Conservation (phyloP, 2,797 vertebrate species). For the Lagocephalus sceleratus region DNA sequence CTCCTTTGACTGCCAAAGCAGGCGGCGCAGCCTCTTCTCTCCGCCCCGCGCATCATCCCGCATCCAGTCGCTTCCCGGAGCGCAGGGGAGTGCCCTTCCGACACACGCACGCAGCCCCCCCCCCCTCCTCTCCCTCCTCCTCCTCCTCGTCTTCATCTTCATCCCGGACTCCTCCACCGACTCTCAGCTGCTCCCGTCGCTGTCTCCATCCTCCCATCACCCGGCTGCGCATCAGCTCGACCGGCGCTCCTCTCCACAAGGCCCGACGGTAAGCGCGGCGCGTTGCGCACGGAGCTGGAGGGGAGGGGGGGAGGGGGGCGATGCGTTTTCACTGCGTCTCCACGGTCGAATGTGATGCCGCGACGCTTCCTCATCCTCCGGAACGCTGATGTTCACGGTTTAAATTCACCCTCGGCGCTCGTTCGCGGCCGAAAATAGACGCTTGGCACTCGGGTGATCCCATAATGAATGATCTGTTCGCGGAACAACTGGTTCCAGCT, state of each 20-base stretch:
- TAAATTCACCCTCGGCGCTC: too few relatives aligned
- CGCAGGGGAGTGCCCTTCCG: constrained; percentile 57
- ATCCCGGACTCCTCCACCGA: constrained; percentile 23
- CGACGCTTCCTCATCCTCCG: too few relatives aligned
- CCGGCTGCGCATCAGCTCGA: constrained; percentile 25
- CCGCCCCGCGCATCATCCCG: constrained; percentile 47
- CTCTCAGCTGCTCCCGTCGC: constrained; percentile 10
- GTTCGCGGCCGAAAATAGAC: too few relatives aligned
- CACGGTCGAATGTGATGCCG: background rate
- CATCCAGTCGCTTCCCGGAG: constrained; percentile 52
- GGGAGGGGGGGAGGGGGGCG: too few relatives aligned
- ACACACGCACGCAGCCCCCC: constrained; percentile 9
- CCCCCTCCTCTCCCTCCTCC: constrained; percentile 5
- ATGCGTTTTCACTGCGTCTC: background rate
- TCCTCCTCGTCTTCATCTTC: constrained; percentile 10
- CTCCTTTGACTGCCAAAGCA: constrained; percentile 60
- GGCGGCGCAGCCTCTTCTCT: constrained; percentile 16
- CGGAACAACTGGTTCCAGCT: constrained; percentile 32
- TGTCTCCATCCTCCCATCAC: constrained; percentile 16
- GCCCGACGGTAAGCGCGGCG: constrained; percentile 53
- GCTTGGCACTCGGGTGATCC: background rate
- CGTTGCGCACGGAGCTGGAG: background rate
- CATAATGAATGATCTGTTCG: constrained; percentile 19
- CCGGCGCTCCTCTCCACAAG: constrained; percentile 35
- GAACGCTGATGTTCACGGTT: too few relatives aligned